Evolutionary conservation across 2,797 vertebrate genomes (phyloP).

Genomic region (Sebastes nivosus): DNA sequence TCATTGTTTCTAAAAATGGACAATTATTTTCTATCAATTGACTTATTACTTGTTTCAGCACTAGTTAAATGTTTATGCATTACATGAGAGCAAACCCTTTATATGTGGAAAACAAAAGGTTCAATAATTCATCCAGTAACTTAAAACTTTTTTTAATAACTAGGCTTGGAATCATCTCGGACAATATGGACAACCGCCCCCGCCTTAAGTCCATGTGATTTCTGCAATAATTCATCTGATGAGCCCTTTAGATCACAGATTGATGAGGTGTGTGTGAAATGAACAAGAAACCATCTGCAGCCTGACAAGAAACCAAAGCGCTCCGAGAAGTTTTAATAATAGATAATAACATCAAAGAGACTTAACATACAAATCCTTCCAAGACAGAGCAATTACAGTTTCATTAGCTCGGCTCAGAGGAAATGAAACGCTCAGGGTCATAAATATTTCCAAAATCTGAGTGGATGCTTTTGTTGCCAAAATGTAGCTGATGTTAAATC

Average conservation of each 20-base stretch:
- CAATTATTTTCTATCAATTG: too few relatives aligned
- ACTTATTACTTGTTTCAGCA: neutral
- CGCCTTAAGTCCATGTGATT: neutral
- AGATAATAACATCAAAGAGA: conserved; percentile 68
- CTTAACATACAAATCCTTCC: conserved; percentile 49
- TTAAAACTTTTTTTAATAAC: neutral
- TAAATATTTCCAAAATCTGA: conserved; percentile 40
- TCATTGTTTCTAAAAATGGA: neutral
- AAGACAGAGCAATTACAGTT: conserved; percentile 53
- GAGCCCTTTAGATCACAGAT: conserved; percentile 15
- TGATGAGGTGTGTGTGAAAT: conserved; percentile 21
- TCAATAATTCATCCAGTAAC: neutral
- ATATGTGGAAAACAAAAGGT: neutral
- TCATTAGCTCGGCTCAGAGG: conserved; percentile 49
- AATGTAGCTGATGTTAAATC: conserved; percentile 6
- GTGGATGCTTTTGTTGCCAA: conserved; percentile 21
- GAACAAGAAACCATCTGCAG: conserved; percentile 44
- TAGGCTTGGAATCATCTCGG: neutral
- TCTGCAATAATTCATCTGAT: conserved; percentile 23
- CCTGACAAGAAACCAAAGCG: conserved; percentile 50
- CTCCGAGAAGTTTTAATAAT: conserved; percentile 64
- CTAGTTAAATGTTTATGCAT: neutral
- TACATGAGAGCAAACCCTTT: neutral
- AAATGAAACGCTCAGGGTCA: conserved; percentile 37
- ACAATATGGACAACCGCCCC: neutral